phyloP scores from a whole-genome alignment of 2,113 vertebrate species.

The Turdus rufiventris region DNA sequence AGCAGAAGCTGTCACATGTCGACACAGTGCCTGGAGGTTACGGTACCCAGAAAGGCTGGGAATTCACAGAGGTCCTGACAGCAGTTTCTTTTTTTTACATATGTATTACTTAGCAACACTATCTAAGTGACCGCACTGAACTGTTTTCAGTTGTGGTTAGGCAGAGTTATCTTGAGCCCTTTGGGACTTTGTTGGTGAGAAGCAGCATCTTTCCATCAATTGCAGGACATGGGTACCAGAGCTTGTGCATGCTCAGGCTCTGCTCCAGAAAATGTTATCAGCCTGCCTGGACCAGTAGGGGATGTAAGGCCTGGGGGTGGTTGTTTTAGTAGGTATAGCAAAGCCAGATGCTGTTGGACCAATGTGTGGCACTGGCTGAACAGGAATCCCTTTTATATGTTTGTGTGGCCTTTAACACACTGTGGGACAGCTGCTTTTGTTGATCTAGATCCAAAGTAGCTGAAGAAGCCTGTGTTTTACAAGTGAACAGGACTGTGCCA shows the following conservation, averaged over 20 bases:
- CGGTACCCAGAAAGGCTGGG: background rate
- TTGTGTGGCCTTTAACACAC: background rate
- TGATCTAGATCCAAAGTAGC: background rate
- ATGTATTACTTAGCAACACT: background rate
- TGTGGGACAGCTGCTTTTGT: background rate
- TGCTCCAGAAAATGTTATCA: background rate
- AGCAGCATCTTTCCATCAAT: background rate
- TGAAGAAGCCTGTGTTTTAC: background rate
- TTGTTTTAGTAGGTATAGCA: background rate
- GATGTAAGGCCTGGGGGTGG: too few species aligned
- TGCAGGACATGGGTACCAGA: background rate
- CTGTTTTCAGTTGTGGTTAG: background rate
- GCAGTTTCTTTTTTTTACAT: background rate
- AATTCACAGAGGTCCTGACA: background rate
- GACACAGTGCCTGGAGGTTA: background rate
- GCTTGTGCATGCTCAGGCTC: background rate
- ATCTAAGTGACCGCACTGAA: fast-evolving
- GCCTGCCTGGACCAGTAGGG: background rate
- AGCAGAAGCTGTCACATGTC: background rate
- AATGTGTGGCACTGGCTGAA: background rate
- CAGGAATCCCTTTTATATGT: background rate
- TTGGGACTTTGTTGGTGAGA: background rate
- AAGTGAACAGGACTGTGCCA: background rate
- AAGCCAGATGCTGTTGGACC: background rate
- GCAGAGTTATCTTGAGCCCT: background rate